Evolutionary conservation across 2,797 vertebrate genomes (phyloP).

Genomic region (Bovichtus variegatus): DNA sequence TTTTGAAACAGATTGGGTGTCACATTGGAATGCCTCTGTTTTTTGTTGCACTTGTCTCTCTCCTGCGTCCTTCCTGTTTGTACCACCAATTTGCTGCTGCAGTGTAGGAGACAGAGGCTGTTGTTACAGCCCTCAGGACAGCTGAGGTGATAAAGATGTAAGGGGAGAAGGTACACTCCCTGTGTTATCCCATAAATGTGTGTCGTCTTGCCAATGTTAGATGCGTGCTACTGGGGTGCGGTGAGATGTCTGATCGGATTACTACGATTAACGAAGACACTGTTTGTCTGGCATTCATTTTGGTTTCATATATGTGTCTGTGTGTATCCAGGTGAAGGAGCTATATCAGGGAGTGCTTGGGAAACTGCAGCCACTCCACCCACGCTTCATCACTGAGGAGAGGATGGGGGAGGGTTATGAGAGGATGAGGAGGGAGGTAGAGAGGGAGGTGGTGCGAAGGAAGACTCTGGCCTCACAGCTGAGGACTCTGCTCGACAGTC

Average conservation of each 20-base stretch:
- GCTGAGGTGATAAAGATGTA: slow-evolving; percentile 48
- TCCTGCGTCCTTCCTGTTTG: slow-evolving; percentile 42
- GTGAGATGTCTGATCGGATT: slow-evolving; percentile 32
- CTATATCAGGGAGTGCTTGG: slow-evolving; percentile 83
- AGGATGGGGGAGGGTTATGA: slow-evolving; percentile 62
- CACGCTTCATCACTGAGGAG: slow-evolving; percentile 55
- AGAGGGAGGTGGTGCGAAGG: slow-evolving; percentile 84
- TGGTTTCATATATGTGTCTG: slow-evolving; percentile 17
- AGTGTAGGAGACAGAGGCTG: slow-evolving; percentile 32
- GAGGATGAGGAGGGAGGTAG: slow-evolving; percentile 82
- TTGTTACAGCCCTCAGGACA: slow-evolving; percentile 65
- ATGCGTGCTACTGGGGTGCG: background rate
- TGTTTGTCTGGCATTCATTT: background rate
- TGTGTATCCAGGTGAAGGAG: slow-evolving; percentile 86
- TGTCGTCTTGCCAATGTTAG: background rate
- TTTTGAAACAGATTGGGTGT: slow-evolving; percentile 54
- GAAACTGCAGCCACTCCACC: slow-evolving; percentile 83
- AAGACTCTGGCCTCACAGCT: slow-evolving; percentile 83
- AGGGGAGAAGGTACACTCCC: slow-evolving; percentile 47
- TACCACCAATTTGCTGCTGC: slow-evolving; percentile 9
- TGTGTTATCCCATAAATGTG: slow-evolving; percentile 33
- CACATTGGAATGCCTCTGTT: slow-evolving; percentile 19
- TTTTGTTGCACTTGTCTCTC: slow-evolving; percentile 3
- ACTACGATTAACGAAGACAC: background rate
- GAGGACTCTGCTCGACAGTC: slow-evolving; percentile 79